Evolutionary conservation across 2,797 vertebrate genomes (phyloP).

Genomic region (Cyprinodon diabolis): DNA sequence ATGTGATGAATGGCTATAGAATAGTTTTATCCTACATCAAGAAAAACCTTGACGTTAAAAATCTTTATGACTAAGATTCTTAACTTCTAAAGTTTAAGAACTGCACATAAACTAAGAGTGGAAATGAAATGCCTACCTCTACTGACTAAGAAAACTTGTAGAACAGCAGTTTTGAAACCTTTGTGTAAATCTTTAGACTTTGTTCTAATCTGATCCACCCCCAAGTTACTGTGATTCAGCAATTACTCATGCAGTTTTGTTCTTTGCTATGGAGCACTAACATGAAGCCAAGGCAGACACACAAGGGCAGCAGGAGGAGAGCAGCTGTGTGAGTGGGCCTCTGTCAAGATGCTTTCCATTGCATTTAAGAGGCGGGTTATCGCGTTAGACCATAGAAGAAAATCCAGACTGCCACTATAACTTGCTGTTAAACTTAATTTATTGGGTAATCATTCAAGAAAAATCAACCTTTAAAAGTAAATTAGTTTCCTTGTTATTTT

Average conservation of each 20-base stretch:
- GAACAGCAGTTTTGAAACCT: not conserved
- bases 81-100: too few relatives aligned
- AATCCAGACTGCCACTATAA: not conserved
- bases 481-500: not conserved
- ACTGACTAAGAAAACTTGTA: too few relatives aligned
- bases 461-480: constrained; percentile 4
- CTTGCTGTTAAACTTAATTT: constrained; percentile 52
- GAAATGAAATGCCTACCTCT: too few relatives aligned
- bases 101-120: too few relatives aligned
- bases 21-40: too few relatives aligned
- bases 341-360: constrained; percentile 17
- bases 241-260: constrained; percentile 57
- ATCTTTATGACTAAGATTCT: too few relatives aligned
- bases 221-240: constrained; percentile 59
- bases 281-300: constrained; percentile 16
- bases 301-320: constrained; percentile 9
- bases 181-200: not conserved
- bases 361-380: constrained; percentile 29
- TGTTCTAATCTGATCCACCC: constrained; percentile 34
- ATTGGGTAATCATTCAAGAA: constrained; percentile 61
- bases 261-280: constrained; percentile 51
- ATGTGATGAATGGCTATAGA: too few relatives aligned
- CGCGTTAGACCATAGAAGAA: not conserved
- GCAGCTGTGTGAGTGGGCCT: constrained; percentile 29
- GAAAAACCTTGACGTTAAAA: too few relatives aligned